phyloP scores from a whole-genome alignment of 2,888 invertebrate species.

The Leptarthrus brevirostris region DNA sequence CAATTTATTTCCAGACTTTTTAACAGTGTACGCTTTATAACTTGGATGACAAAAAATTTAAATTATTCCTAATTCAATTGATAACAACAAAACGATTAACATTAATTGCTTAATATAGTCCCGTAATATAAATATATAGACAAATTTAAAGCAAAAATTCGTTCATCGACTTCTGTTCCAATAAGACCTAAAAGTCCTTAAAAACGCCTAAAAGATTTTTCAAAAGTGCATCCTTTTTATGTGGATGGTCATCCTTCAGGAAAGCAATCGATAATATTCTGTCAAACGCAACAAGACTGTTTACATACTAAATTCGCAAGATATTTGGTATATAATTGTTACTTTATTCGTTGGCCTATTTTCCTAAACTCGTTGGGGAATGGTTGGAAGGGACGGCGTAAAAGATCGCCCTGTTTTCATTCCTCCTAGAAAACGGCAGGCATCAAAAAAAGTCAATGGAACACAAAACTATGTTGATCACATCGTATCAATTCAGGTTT shows the following conservation, averaged over 20 bases:
- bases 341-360: not conserved
- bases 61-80: too few relatives aligned
- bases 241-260: not conserved
- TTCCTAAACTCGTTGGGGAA: conserved; percentile 56
- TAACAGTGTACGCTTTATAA: too few relatives aligned
- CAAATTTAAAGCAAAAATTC: too few relatives aligned
- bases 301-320: not conserved
- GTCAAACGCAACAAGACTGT: conserved; percentile 12
- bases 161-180: too few relatives aligned
- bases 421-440: conserved; percentile 72
- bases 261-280: conserved; percentile 42
- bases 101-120: too few relatives aligned
- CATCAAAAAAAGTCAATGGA: conserved; percentile 69
- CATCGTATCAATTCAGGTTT: conserved; percentile 73
- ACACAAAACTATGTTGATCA: conserved; percentile 72
- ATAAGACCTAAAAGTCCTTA: too few relatives aligned
- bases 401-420: conserved; percentile 70
- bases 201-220: not conserved
- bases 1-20: too few relatives aligned
- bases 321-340: not conserved
- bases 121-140: too few relatives aligned
- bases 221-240: not conserved
- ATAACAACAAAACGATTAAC: too few relatives aligned
- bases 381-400: conserved; percentile 62
- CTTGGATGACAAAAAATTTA: too few relatives aligned